Evolutionary conservation across 1,140 invertebrate genomes (phyloP).

Genomic region (Spodoptera litura): DNA sequence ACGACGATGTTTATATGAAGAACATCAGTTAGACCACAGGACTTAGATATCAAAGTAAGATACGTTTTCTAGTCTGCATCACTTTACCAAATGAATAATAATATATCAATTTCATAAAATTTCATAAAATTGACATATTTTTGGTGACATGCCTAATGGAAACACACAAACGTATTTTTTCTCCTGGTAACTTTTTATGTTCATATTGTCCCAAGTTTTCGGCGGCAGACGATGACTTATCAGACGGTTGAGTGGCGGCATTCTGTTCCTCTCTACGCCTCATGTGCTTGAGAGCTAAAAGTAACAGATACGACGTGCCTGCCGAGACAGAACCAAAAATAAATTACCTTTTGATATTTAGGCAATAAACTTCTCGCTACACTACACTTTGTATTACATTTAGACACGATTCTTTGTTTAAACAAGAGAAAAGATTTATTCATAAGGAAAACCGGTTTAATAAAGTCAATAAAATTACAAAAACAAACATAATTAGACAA

Average conservation of each 20-base stretch:
- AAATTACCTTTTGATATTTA: conserved; percentile 36
- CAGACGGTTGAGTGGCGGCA: conserved; percentile 56
- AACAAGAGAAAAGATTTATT: background rate
- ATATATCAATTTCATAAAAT: too few relatives aligned
- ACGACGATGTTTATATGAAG: too few relatives aligned
- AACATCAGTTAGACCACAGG: too few relatives aligned
- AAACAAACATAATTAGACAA: conserved; percentile 1
- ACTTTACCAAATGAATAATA: too few relatives aligned
- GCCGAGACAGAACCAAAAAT: conserved; percentile 20
- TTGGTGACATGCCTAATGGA: conserved; percentile 55
- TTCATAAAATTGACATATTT: too few relatives aligned
- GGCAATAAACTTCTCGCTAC: background rate
- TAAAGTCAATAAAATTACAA: background rate
- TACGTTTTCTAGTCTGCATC: too few relatives aligned
- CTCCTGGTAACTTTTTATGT: conserved; percentile 66
- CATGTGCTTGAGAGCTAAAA: conserved; percentile 25
- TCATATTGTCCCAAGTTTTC: conserved; percentile 65
- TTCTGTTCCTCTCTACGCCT: conserved; percentile 50
- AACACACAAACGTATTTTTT: conserved; percentile 58
- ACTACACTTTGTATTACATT: background rate
- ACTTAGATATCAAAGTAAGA: too few relatives aligned
- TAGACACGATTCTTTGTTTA: background rate
- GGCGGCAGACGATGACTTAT: conserved; percentile 64
- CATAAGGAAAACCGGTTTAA: background rate
- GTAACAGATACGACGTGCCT: conserved; percentile 10